phyloP scores from a whole-genome alignment of 1,140 invertebrate genomes.

The Drosophila sucinea region DNA sequence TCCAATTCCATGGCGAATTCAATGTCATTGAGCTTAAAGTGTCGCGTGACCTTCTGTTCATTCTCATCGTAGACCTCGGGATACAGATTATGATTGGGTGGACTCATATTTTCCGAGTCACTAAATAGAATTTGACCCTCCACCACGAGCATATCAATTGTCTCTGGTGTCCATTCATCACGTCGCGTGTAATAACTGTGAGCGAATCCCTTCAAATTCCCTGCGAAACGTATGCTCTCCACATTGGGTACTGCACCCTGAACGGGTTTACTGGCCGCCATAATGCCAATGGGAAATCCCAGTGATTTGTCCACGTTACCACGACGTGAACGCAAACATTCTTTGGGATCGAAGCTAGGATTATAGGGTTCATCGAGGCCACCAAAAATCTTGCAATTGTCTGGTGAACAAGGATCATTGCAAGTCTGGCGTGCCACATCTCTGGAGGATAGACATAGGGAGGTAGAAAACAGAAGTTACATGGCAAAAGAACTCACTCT shows the following conservation, averaged over 20 bases:
- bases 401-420: conserved; percentile 50
- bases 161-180: conserved; percentile 53
- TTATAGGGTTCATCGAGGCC: conserved; percentile 58
- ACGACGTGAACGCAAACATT: conserved; percentile 34
- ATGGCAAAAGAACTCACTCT: background rate
- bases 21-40: conserved; percentile 67
- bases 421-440: conserved; percentile 17
- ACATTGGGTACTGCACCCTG: conserved; percentile 33
- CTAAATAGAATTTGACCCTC: conserved; percentile 58
- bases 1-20: conserved; percentile 64
- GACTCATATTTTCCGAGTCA: conserved; percentile 54
- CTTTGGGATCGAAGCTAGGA: conserved; percentile 49
- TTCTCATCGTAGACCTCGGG: conserved; percentile 62
- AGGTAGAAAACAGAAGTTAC: too few species aligned
- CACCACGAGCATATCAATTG: conserved; percentile 46
- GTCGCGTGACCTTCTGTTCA: conserved; percentile 50
- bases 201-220: conserved; percentile 55
- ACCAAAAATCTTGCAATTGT: conserved; percentile 54
- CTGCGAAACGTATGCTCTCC: conserved; percentile 50
- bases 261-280: background rate
- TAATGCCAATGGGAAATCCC: conserved; percentile 54
- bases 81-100: conserved; percentile 27
- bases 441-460: background rate
- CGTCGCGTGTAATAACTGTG: conserved; percentile 57
- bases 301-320: conserved; percentile 45